Percentiles rank a stretch among this genome's conserved stretches.
Evolutionary conservation across 1,140 invertebrate genomes (phyloP).

Genomic region (Lepidurus packardi): DNA sequence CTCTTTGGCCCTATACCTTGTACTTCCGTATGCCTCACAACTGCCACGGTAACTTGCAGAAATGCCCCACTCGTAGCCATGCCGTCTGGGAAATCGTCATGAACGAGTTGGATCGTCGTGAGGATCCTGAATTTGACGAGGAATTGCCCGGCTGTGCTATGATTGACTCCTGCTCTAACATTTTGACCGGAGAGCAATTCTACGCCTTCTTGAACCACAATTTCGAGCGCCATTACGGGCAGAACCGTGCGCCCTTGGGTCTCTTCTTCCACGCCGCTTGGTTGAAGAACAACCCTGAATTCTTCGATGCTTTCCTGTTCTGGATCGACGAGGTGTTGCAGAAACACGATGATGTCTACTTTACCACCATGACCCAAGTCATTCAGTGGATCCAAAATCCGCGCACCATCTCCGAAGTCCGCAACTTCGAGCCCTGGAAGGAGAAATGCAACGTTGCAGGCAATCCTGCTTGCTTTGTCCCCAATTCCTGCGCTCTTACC

Average conservation of each 20-base stretch:
- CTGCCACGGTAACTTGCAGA: constrained; percentile 88
- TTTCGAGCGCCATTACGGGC: constrained; percentile 89
- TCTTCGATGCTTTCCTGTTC: constrained; percentile 83
- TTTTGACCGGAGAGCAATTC: constrained; percentile 86
- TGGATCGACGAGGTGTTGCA: constrained; percentile 88
- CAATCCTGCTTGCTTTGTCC: constrained; percentile 72
- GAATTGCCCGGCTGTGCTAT: constrained; percentile 89
- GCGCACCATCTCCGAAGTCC: constrained; percentile 70
- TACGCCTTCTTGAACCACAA: constrained; percentile 95
- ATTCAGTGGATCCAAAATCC: constrained; percentile 96
- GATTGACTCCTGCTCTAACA: constrained; percentile 94
- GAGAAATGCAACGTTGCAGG: constrained; percentile 82
- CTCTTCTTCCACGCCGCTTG: constrained; percentile 94
- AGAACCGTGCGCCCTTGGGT: constrained; percentile 86
- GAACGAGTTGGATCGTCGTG: constrained; percentile 87
- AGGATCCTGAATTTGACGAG: constrained; percentile 85
- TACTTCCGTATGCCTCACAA: constrained; percentile 94
- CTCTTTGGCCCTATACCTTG: constrained; percentile 95
- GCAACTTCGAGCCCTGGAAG: constrained; percentile 89
- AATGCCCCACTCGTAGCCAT: constrained; percentile 83
- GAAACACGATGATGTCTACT: constrained; percentile 87
- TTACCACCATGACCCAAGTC: constrained; percentile 95
- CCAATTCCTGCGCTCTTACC: constrained; percentile 81
- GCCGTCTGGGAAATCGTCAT: constrained; percentile 98
- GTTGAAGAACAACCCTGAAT: constrained; percentile 91